phyloP scores from a whole-genome alignment of 2,888 invertebrate species.

The Mesorhabditis belari region DNA sequence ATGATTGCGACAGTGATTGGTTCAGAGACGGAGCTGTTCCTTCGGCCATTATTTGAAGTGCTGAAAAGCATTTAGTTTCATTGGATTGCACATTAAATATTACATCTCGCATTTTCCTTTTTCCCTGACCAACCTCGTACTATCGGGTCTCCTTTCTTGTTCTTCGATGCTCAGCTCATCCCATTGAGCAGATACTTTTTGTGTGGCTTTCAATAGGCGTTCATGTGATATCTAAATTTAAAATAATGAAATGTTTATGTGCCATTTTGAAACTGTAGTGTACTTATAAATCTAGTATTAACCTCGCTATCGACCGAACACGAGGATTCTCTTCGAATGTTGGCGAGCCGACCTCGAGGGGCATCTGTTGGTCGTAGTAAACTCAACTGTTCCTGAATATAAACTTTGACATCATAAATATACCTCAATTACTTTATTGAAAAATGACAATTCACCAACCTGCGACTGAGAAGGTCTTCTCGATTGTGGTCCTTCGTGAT shows the following conservation, averaged over 20 bases:
- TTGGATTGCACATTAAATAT: not conserved
- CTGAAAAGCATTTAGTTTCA: too few species aligned
- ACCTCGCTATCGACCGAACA: constrained; percentile 35
- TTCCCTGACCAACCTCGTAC: not conserved
- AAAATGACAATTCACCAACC: not conserved
- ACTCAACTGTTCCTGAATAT: not conserved
- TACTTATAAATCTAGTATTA: not conserved
- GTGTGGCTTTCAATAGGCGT: constrained; percentile 37
- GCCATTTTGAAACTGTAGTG: too few species aligned
- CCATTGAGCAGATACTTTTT: constrained; percentile 41
- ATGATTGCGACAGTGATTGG: constrained; percentile 44
- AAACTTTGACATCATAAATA: not conserved
- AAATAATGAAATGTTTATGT: not conserved
- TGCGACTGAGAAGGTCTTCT: not conserved
- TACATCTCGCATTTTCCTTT: too few species aligned
- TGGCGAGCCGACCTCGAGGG: constrained; percentile 39
- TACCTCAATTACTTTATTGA: not conserved
- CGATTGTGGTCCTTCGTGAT: not conserved
- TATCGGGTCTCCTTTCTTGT: constrained; percentile 3
- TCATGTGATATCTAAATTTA: constrained; percentile 41
- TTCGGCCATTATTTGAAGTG: not conserved
- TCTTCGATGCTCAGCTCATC: constrained; percentile 40
- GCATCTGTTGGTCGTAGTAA: constrained; percentile 7
- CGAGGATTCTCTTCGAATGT: constrained; percentile 46
- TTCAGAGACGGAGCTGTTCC: constrained; percentile 9